Conservation (phyloP, 2,888 invertebrate genomes). For the Xestobium rufovillosum region DNA sequence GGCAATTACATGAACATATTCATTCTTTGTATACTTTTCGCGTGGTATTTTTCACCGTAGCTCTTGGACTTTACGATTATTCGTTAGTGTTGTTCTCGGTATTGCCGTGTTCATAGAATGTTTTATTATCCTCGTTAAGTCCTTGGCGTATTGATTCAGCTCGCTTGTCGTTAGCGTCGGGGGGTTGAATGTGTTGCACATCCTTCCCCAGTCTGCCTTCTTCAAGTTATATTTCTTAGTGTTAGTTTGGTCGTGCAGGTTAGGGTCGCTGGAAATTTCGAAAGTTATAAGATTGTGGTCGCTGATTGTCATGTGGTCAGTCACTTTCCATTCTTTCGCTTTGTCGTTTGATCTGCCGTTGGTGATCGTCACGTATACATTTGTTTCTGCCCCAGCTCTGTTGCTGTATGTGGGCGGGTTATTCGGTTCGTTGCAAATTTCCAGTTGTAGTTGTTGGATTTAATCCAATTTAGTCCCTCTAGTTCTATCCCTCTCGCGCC, state of each 20-base stretch:
- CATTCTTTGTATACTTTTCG: no score
- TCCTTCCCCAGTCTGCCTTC: constrained; percentile 1
- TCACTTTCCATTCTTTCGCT: neutral
- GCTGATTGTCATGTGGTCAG: neutral
- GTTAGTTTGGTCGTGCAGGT: neutral
- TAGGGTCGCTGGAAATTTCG: neutral
- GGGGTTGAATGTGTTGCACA: no score
- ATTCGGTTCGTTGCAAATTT: neutral
- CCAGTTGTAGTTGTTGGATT: neutral
- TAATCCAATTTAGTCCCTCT: neutral
- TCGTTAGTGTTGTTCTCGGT: no score
- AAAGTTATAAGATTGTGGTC: neutral
- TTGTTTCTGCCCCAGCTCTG: constrained; percentile 2
- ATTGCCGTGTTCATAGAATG: no score
- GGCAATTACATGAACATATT: no score
- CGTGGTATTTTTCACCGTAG: no score
- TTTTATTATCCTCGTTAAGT: no score
- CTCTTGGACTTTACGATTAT: no score
- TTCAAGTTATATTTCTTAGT: neutral
- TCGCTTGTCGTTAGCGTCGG: no score
- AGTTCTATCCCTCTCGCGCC: neutral
- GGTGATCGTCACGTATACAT: neutral
- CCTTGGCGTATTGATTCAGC: no score
- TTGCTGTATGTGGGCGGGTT: constrained; percentile 1
- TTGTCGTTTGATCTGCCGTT: neutral